Evolutionary conservation across 2,113 vertebrate species (phyloP).

Genomic region (Parus major): DNA sequence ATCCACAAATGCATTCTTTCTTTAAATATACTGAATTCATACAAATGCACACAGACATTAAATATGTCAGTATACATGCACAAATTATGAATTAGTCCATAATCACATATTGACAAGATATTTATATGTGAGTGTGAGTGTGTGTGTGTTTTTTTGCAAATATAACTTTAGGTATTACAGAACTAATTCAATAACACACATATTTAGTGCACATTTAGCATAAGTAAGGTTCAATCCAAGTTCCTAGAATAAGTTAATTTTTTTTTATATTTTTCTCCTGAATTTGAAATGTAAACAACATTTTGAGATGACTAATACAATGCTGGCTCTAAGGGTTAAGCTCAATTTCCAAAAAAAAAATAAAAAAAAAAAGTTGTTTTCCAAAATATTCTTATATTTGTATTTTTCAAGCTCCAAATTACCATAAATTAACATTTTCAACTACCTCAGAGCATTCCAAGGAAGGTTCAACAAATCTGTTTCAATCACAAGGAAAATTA

Average conservation of each 20-base stretch:
- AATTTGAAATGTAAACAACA: background rate
- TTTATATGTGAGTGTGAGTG: rapidly evolving
- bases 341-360: background rate
- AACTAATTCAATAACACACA: background rate
- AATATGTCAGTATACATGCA: background rate
- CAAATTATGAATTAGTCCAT: background rate
- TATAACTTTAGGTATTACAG: background rate
- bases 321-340: background rate
- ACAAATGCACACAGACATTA: background rate
- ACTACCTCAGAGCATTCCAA: background rate
- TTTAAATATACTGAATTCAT: background rate
- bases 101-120: background rate
- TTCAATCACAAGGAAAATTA: background rate
- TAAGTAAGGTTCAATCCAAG: background rate
- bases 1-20: background rate
- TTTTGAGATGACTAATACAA: background rate
- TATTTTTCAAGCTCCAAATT: background rate
- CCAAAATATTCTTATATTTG: background rate
- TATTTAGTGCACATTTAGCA: background rate
- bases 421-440: background rate
- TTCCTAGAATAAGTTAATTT: background rate
- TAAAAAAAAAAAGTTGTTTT: background rate
- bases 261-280: background rate
- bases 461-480: background rate
- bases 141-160: background rate